phyloP scores from a whole-genome alignment of 2,797 vertebrate species.

The Psittacula derbiana region DNA sequence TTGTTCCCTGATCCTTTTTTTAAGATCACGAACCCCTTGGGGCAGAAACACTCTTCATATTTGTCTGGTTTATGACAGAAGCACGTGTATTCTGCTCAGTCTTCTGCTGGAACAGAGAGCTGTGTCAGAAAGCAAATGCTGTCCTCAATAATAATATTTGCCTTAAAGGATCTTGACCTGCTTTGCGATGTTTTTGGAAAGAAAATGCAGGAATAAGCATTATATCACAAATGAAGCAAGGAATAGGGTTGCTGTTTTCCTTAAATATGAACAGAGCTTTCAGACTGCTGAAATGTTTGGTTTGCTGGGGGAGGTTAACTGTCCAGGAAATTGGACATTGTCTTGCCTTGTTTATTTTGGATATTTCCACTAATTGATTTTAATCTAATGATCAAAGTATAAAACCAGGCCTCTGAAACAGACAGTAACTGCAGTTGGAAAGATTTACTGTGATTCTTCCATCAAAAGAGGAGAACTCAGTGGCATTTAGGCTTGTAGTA shows the following conservation, averaged over 20 bases:
- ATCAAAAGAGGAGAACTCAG: neutral
- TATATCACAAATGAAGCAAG: neutral
- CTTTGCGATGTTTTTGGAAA: slow-evolving; percentile 23
- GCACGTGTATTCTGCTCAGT: rapidly evolving
- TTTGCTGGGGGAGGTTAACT: neutral
- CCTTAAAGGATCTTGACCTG: neutral
- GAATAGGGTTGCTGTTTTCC: neutral
- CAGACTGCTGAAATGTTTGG: neutral
- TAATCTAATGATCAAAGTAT: neutral
- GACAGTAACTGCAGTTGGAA: neutral
- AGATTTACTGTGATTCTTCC: neutral
- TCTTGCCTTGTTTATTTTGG: slow-evolving; percentile 25
- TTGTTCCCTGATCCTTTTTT: neutral
- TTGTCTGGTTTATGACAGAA: neutral
- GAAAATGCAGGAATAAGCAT: neutral
- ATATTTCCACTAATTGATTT: slow-evolving; percentile 1
- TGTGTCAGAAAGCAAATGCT: neutral
- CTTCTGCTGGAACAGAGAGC: neutral
- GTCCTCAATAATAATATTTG: neutral
- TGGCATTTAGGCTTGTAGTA: neutral
- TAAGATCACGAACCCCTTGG: neutral
- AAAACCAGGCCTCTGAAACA: neutral
- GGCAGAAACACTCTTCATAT: neutral
- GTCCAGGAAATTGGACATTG: neutral
- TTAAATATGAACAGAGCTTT: neutral